Conservation (phyloP, 2,888 invertebrate species). For the Apoderus coryli region DNA sequence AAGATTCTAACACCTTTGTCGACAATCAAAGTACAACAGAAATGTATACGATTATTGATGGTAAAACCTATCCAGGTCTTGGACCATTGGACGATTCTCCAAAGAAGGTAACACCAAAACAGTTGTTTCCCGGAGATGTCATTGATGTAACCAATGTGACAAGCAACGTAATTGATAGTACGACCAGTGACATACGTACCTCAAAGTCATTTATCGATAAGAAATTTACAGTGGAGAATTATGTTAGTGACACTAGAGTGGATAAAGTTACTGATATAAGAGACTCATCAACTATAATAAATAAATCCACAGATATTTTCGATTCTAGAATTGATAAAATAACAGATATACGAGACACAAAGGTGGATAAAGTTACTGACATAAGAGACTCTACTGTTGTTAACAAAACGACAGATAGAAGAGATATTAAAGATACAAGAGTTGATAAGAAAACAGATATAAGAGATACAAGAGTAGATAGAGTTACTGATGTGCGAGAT, state of each 20-base stretch:
- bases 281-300: slow-evolving; percentile 13
- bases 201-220: slow-evolving; percentile 3
- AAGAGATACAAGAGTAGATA: slow-evolving; percentile 12
- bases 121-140: slow-evolving; percentile 6
- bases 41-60: slow-evolving; percentile 20
- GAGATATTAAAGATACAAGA: slow-evolving; percentile 12
- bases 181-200: too few species aligned
- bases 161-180: slow-evolving; percentile 1
- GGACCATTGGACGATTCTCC: slow-evolving; percentile 8
- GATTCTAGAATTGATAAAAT: slow-evolving; percentile 10
- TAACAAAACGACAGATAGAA: slow-evolving; percentile 16
- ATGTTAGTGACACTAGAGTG: slow-evolving; percentile 8
- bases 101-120: slow-evolving; percentile 4
- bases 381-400: slow-evolving; percentile 16
- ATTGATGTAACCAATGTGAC: slow-evolving; percentile 4
- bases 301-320: slow-evolving; percentile 12
- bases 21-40: slow-evolving; percentile 23
- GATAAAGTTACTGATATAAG: slow-evolving; percentile 16
- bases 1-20: slow-evolving; percentile 22
- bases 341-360: slow-evolving; percentile 15
- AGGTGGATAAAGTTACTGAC: slow-evolving; percentile 16
- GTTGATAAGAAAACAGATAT: slow-evolving; percentile 11
- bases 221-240: not conserved
- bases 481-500: slow-evolving; percentile 11
- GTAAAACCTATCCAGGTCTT: slow-evolving; percentile 16